phyloP scores from a whole-genome alignment of 2,888 invertebrate species.

The Eutolmus rufibarbis region DNA sequence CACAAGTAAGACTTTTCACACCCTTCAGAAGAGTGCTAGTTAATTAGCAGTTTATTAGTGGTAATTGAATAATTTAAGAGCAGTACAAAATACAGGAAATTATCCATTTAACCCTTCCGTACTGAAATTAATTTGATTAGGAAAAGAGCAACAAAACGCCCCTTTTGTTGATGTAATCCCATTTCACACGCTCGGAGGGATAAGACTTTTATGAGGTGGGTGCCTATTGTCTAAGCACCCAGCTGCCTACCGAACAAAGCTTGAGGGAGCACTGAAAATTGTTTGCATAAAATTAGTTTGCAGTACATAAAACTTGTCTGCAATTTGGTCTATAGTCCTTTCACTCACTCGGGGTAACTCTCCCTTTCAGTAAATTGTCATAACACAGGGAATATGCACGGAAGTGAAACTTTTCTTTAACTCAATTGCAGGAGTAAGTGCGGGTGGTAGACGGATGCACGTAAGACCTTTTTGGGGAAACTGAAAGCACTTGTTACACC shows the following conservation, averaged over 20 bases:
- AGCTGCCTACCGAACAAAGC: background rate
- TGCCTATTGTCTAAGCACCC: background rate
- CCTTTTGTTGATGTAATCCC: background rate
- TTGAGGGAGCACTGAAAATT: background rate
- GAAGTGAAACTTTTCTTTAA: conserved; percentile 16
- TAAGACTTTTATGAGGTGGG: background rate
- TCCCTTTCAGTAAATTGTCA: background rate
- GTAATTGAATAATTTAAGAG: background rate
- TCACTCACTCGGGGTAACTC: background rate
- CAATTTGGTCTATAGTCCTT: background rate
- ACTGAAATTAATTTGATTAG: background rate
- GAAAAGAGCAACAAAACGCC: background rate
- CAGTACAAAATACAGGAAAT: background rate
- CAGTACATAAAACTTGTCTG: background rate
- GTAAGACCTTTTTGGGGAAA: background rate
- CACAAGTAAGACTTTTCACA: background rate
- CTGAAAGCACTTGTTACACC: conserved; percentile 40
- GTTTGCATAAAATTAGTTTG: background rate
- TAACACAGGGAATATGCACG: background rate
- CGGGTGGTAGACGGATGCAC: background rate
- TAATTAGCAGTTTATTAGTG: background rate
- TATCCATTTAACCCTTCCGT: background rate
- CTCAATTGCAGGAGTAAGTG: background rate
- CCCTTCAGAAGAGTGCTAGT: background rate
- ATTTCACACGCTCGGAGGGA: background rate